Evolutionary conservation across 2,797 vertebrate species (phyloP).

Genomic region (Anas capensis): DNA sequence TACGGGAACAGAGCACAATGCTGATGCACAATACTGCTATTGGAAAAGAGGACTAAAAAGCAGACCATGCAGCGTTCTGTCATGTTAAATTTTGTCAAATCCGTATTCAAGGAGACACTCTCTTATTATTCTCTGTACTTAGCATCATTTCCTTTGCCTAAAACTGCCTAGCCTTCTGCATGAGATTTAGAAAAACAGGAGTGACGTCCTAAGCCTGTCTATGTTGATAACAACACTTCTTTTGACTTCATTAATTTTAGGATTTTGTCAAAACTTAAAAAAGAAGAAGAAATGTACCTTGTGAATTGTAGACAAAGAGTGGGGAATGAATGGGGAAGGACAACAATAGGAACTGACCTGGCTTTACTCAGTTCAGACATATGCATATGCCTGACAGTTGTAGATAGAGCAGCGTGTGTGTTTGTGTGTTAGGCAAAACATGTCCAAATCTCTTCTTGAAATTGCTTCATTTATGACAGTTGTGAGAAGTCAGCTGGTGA

Average conservation of each 20-base stretch:
- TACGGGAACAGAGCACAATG: fast-evolving
- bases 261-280: not conserved
- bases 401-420: fast-evolving
- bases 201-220: not conserved
- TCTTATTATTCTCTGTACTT: not conserved
- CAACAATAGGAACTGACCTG: not conserved
- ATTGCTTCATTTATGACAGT: not conserved
- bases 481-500: not conserved
- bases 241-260: not conserved
- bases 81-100: not conserved
- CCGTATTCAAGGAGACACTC: not conserved
- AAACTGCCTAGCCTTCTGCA: not conserved
- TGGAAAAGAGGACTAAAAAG: not conserved
- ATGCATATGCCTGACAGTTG: not conserved
- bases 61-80: not conserved
- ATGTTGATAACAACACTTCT: not conserved
- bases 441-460: not conserved
- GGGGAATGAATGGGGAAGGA: not conserved
- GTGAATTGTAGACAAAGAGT: not conserved
- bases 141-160: not conserved
- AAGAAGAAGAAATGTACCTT: not conserved
- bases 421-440: not conserved
- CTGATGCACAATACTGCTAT: not conserved
- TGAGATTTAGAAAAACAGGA: not conserved
- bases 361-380: not conserved